phyloP scores from a whole-genome alignment of 92 coral and sea anemone genomes.

The Ricordea florida region DNA sequence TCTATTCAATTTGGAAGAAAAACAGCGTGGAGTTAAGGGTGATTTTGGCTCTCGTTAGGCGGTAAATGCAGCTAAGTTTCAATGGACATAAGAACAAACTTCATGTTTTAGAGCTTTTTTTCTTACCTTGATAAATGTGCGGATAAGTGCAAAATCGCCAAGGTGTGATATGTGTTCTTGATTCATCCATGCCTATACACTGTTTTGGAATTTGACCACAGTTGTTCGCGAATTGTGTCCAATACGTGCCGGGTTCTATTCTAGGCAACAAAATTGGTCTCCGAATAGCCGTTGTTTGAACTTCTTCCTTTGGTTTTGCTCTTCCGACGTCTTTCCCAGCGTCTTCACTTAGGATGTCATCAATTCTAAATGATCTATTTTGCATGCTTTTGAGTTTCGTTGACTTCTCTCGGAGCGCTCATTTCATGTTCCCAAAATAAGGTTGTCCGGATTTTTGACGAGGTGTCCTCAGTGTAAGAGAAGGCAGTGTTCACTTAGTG shows the following conservation, averaged over 20 bases:
- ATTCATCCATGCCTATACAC: conserved; percentile 55
- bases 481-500: conserved; percentile 16
- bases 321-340: conserved; percentile 14
- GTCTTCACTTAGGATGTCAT: conserved; percentile 70
- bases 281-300: conserved; percentile 38
- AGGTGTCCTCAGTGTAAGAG: conserved; percentile 7
- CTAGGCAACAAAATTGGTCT: conserved; percentile 84
- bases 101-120: background rate
- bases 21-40: no score
- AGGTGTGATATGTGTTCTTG: conserved; percentile 36
- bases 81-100: background rate
- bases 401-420: background rate
- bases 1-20: no score
- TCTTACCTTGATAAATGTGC: conserved; percentile 66
- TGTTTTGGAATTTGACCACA: conserved; percentile 35
- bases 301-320: conserved; percentile 29
- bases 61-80: background rate
- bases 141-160: conserved; percentile 72
- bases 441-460: conserved; percentile 11
- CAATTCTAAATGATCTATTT: conserved; percentile 70
- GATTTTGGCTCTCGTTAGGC: no score
- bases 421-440: background rate
- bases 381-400: conserved; percentile 55
- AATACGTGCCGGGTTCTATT: conserved; percentile 60
- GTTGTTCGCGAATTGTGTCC: conserved; percentile 49